Percentiles rank a stretch among this genome's conserved stretches.
These are phyloP conservation scores for Mus musculus DNA, from an alignment of 2,113 vertebrate genomes.

Conservation along the genomic window DNA sequence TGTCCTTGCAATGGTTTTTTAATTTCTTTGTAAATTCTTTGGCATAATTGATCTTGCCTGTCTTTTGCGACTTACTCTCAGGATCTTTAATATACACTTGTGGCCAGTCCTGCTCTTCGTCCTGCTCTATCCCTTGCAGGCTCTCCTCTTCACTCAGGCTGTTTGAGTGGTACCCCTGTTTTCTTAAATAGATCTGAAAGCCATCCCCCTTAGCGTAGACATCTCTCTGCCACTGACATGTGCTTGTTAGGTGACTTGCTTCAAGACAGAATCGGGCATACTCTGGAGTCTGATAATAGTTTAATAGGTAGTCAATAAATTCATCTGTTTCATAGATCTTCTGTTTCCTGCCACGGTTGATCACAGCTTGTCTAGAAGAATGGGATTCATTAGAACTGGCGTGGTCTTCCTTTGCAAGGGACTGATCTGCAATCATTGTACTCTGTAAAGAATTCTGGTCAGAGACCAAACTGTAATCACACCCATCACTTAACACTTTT, in stretches of 20 bases:
- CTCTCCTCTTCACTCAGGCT: conserved; percentile 72
- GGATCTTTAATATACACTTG: conserved; percentile 64
- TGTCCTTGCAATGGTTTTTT: conserved; percentile 67
- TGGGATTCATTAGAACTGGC: background rate
- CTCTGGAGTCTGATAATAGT: conserved; percentile 86
- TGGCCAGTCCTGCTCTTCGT: conserved; percentile 54
- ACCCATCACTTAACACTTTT: background rate
- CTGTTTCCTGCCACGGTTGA: conserved; percentile 73
- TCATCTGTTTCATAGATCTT: conserved; percentile 90
- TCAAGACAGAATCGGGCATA: conserved; percentile 84
- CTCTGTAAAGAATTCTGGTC: conserved; percentile 74
- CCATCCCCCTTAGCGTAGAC: conserved; percentile 78
- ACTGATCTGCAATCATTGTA: conserved; percentile 61
- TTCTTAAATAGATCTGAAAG: conserved; percentile 83
- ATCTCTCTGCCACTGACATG: conserved; percentile 85
- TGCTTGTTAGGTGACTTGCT: background rate
- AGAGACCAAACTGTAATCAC: background rate
- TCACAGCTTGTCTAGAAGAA: background rate
- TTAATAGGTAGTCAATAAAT: conserved; percentile 89
- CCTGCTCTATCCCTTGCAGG: conserved; percentile 54
- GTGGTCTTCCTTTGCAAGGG: conserved; percentile 63
- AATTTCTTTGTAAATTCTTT: conserved; percentile 66
- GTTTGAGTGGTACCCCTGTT: conserved; percentile 46
- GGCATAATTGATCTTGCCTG: conserved; percentile 20
- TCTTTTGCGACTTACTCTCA: conserved; percentile 47